phyloP scores from a whole-genome alignment of 2,113 vertebrate genomes.

The Heterotis niloticus region DNA sequence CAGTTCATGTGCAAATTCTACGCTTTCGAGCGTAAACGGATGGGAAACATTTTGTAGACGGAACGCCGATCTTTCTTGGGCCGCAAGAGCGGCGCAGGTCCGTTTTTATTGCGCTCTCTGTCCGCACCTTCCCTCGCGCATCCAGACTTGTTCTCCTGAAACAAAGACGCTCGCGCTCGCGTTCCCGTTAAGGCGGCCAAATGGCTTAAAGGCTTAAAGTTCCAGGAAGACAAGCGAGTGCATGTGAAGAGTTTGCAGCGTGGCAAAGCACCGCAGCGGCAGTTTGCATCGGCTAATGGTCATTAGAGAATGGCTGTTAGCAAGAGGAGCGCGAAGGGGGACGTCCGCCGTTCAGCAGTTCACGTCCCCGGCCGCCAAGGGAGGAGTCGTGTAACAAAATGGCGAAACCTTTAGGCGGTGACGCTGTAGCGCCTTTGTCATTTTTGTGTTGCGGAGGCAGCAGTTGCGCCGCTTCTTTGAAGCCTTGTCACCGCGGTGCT shows the following conservation, averaged over 20 bases:
- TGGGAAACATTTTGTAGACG: not conserved
- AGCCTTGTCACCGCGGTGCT: slow-evolving; percentile 54
- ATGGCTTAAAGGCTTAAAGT: not conserved
- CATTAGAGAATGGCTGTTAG: slow-evolving; percentile 33
- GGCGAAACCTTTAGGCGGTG: slow-evolving; percentile 34
- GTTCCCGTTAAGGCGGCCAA: not conserved
- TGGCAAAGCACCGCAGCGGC: too few relatives aligned
- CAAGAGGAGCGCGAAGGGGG: not conserved
- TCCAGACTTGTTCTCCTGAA: not conserved
- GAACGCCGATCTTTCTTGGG: not conserved
- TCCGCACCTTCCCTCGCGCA: not conserved
- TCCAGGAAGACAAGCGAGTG: too few relatives aligned
- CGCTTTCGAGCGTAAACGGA: not conserved
- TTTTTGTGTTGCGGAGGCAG: slow-evolving; percentile 53
- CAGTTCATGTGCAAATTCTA: not conserved
- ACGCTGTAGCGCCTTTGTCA: slow-evolving; percentile 43
- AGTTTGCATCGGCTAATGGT: not conserved
- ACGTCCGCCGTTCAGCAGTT: not conserved
- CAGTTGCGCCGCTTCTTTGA: slow-evolving; percentile 55
- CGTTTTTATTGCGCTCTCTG: not conserved
- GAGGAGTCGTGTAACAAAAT: not conserved
- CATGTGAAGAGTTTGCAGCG: not conserved
- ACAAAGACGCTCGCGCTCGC: not conserved
- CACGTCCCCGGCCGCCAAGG: not conserved
- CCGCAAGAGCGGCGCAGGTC: not conserved